These are phyloP conservation scores for Bos indicus DNA, from an alignment of 2,113 vertebrate genomes.

Conservation along the genomic window DNA sequence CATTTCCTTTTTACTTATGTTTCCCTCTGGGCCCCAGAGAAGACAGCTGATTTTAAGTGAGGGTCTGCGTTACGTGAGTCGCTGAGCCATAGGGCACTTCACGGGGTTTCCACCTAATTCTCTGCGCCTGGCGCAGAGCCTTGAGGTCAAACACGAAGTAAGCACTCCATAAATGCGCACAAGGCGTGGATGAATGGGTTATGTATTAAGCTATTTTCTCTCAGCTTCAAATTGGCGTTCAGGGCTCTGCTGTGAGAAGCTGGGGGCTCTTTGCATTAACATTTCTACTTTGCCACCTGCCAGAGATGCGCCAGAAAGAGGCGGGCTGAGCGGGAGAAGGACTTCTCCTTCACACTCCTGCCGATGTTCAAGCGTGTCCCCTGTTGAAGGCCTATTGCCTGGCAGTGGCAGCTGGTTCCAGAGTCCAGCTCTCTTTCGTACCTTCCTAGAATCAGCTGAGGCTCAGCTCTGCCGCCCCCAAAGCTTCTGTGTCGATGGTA, in stretches of 20 bases:
- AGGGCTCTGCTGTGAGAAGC: not conserved
- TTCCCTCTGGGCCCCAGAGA: not conserved
- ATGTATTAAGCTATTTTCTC: not conserved
- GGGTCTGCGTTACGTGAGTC: not conserved
- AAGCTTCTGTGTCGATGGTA: not conserved
- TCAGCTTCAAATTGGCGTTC: not conserved
- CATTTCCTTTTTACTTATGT: not conserved
- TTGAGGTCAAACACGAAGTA: fast-evolving
- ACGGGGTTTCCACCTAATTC: not conserved
- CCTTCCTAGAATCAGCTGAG: not conserved
- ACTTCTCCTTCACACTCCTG: not conserved
- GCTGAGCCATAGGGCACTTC: not conserved
- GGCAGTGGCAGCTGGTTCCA: not conserved
- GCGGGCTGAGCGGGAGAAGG: not conserved
- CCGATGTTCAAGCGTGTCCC: not conserved
- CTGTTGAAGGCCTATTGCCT: not conserved
- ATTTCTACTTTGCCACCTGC: not conserved
- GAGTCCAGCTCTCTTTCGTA: not conserved
- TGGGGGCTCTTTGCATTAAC: not conserved
- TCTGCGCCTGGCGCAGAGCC: not conserved
- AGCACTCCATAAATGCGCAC: not conserved
- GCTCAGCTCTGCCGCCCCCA: not conserved
- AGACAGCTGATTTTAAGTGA: not conserved
- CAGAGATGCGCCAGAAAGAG: not conserved
- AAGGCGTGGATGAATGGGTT: fast-evolving